Base-by-base conservation (phyloP, 1,140 invertebrate species). In the Drosophila kanapiae region DNA sequence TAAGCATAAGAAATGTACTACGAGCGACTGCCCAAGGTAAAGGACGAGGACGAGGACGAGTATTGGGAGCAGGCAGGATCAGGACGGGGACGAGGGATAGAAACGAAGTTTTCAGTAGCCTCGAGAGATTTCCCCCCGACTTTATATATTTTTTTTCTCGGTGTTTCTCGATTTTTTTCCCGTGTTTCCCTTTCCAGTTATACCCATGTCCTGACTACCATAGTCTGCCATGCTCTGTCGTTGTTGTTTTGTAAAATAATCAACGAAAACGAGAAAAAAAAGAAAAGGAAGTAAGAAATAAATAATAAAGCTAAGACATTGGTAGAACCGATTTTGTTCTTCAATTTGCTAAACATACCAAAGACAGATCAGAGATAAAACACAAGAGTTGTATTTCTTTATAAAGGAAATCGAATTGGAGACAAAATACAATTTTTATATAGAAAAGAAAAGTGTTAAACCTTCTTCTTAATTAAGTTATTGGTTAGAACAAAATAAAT, bases 51-150 rank as follows among this genome's bases (percentile, higher is more conserved):
- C n/a, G n/a, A n/a, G 23, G 23, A 23, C 23, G 23, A 23, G 43
- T 65, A 29, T 53, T 45, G 49, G 51, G 58, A 47, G 31, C 54
- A 51, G 43, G 58, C 51, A 62, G 57, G 51, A 57, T 42, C 62
- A 43, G 43, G 57, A 40, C 33, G 43, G 37, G 40, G 23, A n/a
- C 23, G 23, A 23, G 45, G 53, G 45, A 31, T 27, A 47, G 54
- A 59, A 77, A 59, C 65, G 54, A 80, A 87, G 71, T 87, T 87
- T 88, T 84, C 78, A 88, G 85, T 90, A 88, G 84, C 84, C 84
- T 88, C 84, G n/a, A 90, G 84, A 88, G 84, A 90, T 90, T 86
- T 87, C 82, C 71, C 42, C 35, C 53, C 18, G 53, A 38, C 53
- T 56, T 14, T 37, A 23, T 54, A 35, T 23, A n/a, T 49, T 16